phyloP scores from a whole-genome alignment of 37 sponge, comb jelly and placozoan genomes.

The Dysidea cf. avara region DNA sequence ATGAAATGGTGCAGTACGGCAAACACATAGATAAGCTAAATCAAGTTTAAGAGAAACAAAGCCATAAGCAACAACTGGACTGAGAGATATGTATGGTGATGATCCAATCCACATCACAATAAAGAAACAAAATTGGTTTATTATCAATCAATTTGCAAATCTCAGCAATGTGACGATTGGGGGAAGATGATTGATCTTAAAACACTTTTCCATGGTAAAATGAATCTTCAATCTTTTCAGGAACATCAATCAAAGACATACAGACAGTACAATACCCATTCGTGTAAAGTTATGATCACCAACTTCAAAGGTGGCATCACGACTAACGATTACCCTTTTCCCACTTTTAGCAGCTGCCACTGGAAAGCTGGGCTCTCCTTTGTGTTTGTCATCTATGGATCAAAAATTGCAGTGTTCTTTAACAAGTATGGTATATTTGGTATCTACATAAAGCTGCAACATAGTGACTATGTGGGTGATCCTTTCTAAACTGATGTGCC shows the following conservation, averaged over 20 bases:
- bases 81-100: slow-evolving; percentile 18
- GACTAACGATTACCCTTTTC: slow-evolving; percentile 10
- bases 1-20: too few relatives aligned
- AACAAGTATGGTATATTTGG: slow-evolving; percentile 21
- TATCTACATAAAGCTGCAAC: slow-evolving; percentile 42
- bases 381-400: slow-evolving; percentile 39
- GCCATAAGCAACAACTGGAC: slow-evolving; percentile 22
- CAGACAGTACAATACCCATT: slow-evolving; percentile 41
- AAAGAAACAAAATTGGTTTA: slow-evolving; percentile 38
- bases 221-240: slow-evolving; percentile 23
- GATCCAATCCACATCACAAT: slow-evolving; percentile 59
- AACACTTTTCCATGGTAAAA: slow-evolving; percentile 45
- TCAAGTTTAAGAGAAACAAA: too few relatives aligned
- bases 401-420: slow-evolving; percentile 12
- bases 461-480: slow-evolving; percentile 46
- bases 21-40: too few relatives aligned
- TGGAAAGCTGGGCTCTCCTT: too few relatives aligned
- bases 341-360: slow-evolving; percentile 55
- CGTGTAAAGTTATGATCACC: slow-evolving; percentile 69
- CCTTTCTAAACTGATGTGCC: slow-evolving; percentile 15
- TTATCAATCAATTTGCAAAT: slow-evolving; percentile 3
- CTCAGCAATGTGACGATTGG: slow-evolving; percentile 50
- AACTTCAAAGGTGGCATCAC: slow-evolving; percentile 47
- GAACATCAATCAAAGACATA: slow-evolving; percentile 33
- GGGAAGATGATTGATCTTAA: slow-evolving; percentile 27